Conservation (phyloP, 1,140 invertebrate genomes). For the Campoletis sonorensis region DNA sequence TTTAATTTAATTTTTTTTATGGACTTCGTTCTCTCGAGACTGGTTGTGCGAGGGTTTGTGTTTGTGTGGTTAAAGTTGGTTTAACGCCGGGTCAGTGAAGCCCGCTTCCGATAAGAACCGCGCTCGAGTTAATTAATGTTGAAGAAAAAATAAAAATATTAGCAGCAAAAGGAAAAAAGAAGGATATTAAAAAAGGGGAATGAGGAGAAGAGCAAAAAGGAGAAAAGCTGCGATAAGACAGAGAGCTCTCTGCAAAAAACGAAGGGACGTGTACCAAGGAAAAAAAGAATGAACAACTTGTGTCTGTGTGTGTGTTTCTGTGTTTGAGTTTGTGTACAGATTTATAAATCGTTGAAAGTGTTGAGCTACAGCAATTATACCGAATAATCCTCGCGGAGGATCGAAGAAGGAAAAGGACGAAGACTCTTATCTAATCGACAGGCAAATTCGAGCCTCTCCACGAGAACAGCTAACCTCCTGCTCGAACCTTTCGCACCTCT, state of each 20-base stretch:
- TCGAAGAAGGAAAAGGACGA: conserved; percentile 55
- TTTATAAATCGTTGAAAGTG: conserved; percentile 33
- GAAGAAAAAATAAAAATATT: conserved; percentile 56
- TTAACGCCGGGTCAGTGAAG: conserved; percentile 47
- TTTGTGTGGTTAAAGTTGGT: not conserved
- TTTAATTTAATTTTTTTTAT: too few relatives aligned
- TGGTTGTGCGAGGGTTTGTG: not conserved
- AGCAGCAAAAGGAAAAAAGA: conserved; percentile 37
- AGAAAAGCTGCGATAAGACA: conserved; percentile 28
- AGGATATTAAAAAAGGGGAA: conserved; percentile 24
- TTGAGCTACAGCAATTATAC: conserved; percentile 55
- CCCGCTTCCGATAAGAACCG: conserved; percentile 57
- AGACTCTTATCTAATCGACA: conserved; percentile 61
- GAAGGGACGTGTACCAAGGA: conserved; percentile 20
- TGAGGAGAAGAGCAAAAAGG: not conserved
- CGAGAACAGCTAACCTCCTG: not conserved
- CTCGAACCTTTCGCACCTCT: conserved; percentile 42
- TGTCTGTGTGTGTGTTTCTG: conserved; percentile 38
- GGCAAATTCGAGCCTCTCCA: conserved; percentile 39
- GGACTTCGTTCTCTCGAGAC: not conserved
- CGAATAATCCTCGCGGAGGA: conserved; percentile 60
- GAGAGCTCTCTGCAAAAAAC: not conserved
- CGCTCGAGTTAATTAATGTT: conserved; percentile 65
- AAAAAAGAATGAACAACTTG: conserved; percentile 24
- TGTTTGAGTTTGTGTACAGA: conserved; percentile 48